phyloP scores from a whole-genome alignment of 2,113 vertebrate species.

The human region DNA sequence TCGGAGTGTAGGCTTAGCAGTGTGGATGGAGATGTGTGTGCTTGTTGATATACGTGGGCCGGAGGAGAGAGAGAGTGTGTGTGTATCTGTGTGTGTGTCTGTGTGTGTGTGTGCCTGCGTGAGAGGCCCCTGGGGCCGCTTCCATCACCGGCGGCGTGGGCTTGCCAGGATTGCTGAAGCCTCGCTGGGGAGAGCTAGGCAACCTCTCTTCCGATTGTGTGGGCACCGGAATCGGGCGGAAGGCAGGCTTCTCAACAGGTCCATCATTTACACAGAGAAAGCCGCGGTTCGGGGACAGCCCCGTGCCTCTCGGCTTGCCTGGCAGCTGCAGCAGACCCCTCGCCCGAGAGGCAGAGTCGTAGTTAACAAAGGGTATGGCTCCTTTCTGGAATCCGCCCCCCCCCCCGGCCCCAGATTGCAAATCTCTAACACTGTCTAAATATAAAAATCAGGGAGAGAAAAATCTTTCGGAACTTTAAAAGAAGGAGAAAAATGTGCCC shows the following conservation, averaged over 20 bases:
- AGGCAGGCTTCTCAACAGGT: slow-evolving; percentile 79
- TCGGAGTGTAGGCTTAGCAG: slow-evolving; percentile 82
- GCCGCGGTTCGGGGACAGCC: slow-evolving; percentile 48
- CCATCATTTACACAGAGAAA: slow-evolving; percentile 71
- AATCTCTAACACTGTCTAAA: slow-evolving; percentile 35
- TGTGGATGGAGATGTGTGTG: slow-evolving; percentile 83
- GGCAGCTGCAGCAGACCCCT: slow-evolving; percentile 49
- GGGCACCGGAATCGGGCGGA: slow-evolving; percentile 70
- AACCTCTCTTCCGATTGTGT: slow-evolving; percentile 79
- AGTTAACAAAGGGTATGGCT: slow-evolving; percentile 75
- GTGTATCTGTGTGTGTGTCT: neutral
- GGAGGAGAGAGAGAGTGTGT: neutral
- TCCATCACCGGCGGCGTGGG: slow-evolving; percentile 67
- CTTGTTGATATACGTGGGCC: slow-evolving; percentile 77
- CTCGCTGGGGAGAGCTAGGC: slow-evolving; percentile 75
- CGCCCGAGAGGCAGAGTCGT: slow-evolving; percentile 27
- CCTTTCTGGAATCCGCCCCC: slow-evolving; percentile 36
- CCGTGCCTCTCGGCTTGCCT: slow-evolving; percentile 22
- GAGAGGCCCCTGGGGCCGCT: slow-evolving; percentile 73
- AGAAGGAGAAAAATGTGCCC: slow-evolving; percentile 59
- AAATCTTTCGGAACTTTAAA: slow-evolving; percentile 64
- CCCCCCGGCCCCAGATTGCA: neutral
- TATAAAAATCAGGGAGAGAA: slow-evolving; percentile 49
- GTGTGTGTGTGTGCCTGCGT: slow-evolving; percentile 28
- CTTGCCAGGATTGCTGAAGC: slow-evolving; percentile 80